A percentile compares a stretch with the other conserved stretches of the same genome.
phyloP scores from a whole-genome alignment of 2,888 invertebrate genomes.

The Perizoma affinitatum region DNA sequence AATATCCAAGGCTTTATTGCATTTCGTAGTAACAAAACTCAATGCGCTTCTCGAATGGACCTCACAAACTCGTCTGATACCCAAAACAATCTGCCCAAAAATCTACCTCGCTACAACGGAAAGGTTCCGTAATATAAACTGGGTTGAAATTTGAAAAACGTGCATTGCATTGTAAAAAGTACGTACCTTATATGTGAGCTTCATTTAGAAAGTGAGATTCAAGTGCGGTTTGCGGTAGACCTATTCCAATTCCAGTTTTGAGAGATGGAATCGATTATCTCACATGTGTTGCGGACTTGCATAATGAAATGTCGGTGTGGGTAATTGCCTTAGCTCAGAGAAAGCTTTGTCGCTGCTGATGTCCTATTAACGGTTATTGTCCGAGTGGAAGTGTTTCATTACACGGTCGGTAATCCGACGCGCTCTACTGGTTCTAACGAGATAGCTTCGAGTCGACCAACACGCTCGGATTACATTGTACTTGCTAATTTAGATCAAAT shows the following conservation, averaged over 20 bases:
- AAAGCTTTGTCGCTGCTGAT: slow-evolving; percentile 70
- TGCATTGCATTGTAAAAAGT: slow-evolving; percentile 22
- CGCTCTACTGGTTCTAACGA: slow-evolving; percentile 73
- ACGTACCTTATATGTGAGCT: slow-evolving; percentile 40
- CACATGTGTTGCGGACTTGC: slow-evolving; percentile 38
- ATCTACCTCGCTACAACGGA: slow-evolving; percentile 19
- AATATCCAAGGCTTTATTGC: slow-evolving; percentile 64
- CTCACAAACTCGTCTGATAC: slow-evolving; percentile 14
- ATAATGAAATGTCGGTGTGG: slow-evolving; percentile 32
- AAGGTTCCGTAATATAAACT: slow-evolving; percentile 34
- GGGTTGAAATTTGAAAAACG: slow-evolving; percentile 57
- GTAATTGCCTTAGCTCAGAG: slow-evolving; percentile 60
- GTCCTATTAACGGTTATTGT: slow-evolving; percentile 76
- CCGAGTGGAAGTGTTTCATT: slow-evolving; percentile 80
- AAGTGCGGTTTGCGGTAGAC: slow-evolving; percentile 48
- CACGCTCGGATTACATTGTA: slow-evolving; percentile 52
- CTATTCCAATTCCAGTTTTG: slow-evolving; percentile 39
- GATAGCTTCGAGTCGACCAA: slow-evolving; percentile 64
- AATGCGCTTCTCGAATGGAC: slow-evolving; percentile 39
- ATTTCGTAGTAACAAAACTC: slow-evolving; percentile 64
- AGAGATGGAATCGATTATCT: slow-evolving; percentile 31
- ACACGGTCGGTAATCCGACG: slow-evolving; percentile 70
- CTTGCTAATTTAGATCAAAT: slow-evolving; percentile 49
- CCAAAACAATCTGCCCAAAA: slow-evolving; percentile 24
- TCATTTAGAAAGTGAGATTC: slow-evolving; percentile 54